Percentiles rank a stretch among this genome's conserved stretches.
phyloP scores from a whole-genome alignment of 2,113 vertebrate species.

The Lepisosteus osseus region DNA sequence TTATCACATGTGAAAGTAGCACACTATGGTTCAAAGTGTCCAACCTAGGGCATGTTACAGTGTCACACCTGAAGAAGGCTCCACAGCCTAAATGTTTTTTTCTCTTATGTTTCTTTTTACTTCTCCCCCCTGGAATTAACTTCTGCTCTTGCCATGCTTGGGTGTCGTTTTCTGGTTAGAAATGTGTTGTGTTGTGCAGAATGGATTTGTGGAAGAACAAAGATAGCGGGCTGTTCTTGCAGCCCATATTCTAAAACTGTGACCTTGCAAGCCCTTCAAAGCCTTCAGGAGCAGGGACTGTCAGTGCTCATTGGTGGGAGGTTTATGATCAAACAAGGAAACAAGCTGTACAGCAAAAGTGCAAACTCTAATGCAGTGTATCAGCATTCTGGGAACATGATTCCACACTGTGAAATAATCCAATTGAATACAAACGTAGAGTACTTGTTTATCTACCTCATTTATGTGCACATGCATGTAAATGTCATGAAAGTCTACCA shows the following conservation, averaged over 20 bases:
- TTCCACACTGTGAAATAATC: too few relatives aligned
- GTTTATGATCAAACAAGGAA: neutral
- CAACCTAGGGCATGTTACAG: constrained; percentile 61
- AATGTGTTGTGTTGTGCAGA: constrained; percentile 75
- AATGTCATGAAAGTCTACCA: too few relatives aligned
- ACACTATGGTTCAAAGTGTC: constrained; percentile 73
- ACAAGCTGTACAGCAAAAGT: too few relatives aligned
- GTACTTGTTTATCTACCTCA: too few relatives aligned
- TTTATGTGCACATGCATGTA: too few relatives aligned
- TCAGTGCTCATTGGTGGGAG: constrained; percentile 41
- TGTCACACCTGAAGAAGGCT: neutral
- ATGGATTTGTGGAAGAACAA: constrained; percentile 68
- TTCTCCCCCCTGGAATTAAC: too few relatives aligned
- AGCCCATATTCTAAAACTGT: constrained; percentile 66
- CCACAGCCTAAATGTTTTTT: too few relatives aligned
- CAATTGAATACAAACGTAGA: too few relatives aligned
- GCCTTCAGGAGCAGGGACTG: constrained; percentile 48
- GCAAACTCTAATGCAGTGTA: too few relatives aligned
- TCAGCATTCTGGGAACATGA: too few relatives aligned
- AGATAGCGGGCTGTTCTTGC: constrained; percentile 47
- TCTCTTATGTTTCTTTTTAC: too few relatives aligned
- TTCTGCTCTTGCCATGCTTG: too few relatives aligned
- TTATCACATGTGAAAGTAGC: constrained; percentile 74
- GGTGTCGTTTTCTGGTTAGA: constrained; percentile 67
- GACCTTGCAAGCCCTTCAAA: constrained; percentile 72